Conservation (phyloP, 2,888 invertebrate genomes). For the Calephelis perditalis region DNA sequence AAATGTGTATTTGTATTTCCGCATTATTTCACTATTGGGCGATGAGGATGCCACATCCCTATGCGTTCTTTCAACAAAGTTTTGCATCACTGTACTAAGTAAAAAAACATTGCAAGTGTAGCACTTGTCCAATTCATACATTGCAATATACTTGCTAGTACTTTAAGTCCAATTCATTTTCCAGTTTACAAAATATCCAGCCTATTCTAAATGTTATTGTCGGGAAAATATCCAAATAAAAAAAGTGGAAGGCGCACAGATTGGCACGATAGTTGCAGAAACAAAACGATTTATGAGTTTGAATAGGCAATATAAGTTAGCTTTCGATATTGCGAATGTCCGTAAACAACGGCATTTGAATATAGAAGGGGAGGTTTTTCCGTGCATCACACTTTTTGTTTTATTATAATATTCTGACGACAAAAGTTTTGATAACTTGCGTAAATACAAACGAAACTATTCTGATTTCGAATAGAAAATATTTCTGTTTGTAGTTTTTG, state of each 20-base stretch:
- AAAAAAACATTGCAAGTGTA: too few species aligned
- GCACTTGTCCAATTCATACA: too few species aligned
- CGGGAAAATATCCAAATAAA: neutral
- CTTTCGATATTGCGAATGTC: conserved; percentile 15
- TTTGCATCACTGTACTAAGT: too few species aligned
- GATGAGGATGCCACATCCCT: too few species aligned
- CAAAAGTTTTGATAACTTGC: conserved; percentile 17
- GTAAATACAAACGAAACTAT: conserved; percentile 4
- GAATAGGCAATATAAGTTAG: conserved; percentile 26
- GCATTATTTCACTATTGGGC: too few species aligned
- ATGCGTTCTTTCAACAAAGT: too few species aligned
- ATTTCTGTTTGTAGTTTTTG: neutral
- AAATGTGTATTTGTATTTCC: too few species aligned
- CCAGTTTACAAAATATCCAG: neutral
- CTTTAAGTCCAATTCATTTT: too few species aligned
- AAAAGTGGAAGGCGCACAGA: neutral
- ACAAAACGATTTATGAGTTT: conserved; percentile 27
- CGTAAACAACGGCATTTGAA: conserved; percentile 18
- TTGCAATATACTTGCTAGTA: too few species aligned
- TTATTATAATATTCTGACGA: conserved; percentile 20
- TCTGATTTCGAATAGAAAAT: neutral
- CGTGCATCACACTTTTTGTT: conserved; percentile 13
- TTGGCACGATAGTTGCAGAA: conserved; percentile 22
- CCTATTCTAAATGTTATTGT: neutral
- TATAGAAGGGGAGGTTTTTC: conserved; percentile 13